phyloP scores from a whole-genome alignment of 2,888 invertebrate genomes.

The Lamproptera curius region DNA sequence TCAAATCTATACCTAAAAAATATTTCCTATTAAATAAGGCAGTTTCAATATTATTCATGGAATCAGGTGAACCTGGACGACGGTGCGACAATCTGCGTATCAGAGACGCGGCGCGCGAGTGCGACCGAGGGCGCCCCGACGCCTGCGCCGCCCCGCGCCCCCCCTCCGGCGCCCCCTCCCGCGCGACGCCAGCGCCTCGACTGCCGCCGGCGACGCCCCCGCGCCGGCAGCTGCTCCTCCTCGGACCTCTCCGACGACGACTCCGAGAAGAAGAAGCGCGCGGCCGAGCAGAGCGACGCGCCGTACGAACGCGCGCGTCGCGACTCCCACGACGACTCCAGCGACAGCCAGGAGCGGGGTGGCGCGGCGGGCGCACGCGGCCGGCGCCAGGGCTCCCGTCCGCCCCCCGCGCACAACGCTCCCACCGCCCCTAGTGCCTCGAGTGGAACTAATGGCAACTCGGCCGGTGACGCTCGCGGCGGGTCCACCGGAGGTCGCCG shows the following conservation, averaged over 20 bases:
- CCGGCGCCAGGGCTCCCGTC: conserved; percentile 55
- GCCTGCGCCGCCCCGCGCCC: conserved; percentile 33
- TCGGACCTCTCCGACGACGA: conserved; percentile 96
- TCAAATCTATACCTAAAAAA: no score
- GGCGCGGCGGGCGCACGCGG: conserved; percentile 75
- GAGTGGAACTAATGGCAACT: conserved; percentile 30
- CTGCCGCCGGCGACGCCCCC: conserved; percentile 56
- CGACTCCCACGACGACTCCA: conserved; percentile 91
- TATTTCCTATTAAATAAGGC: conserved; percentile 20
- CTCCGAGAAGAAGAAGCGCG: conserved; percentile 90
- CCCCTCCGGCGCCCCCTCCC: conserved; percentile 52
- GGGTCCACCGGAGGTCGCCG: conserved; percentile 76
- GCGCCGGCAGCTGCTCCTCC: conserved; percentile 91
- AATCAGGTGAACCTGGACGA: conserved; percentile 53
- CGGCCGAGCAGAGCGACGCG: conserved; percentile 79
- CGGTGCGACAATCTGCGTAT: conserved; percentile 23
- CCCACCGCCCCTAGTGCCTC: conserved; percentile 27
- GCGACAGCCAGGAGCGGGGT: conserved; percentile 89
- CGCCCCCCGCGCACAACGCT: conserved; percentile 25
- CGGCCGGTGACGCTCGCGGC: conserved; percentile 64
- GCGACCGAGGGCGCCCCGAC: conserved; percentile 34
- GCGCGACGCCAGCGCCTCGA: conserved; percentile 56
- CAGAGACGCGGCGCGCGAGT: conserved; percentile 11
- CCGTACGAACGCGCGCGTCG: conserved; percentile 82
- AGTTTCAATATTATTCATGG: not conserved